Conservation (phyloP, 23 tunicate species). For the Diplosoma virens region DNA sequence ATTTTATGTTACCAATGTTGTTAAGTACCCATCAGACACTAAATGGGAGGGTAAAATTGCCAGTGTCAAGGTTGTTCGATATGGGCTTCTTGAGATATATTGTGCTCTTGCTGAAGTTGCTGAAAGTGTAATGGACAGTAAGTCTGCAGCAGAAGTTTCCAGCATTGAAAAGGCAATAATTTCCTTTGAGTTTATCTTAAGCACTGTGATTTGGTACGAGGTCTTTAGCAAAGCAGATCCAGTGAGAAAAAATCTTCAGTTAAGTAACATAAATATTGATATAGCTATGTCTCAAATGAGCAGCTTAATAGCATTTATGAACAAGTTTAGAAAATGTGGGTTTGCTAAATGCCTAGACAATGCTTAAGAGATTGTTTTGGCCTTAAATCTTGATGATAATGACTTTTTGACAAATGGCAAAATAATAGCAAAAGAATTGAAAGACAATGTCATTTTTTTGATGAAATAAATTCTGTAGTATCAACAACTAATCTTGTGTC, state of each 20-base stretch:
- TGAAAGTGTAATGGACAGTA: neutral
- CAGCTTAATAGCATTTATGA: neutral
- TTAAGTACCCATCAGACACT: neutral
- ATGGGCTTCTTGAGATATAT: neutral
- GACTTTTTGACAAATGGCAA: neutral
- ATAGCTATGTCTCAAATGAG: neutral
- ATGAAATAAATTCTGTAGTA: neutral
- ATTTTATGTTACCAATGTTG: neutral
- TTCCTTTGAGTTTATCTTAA: conserved; percentile 2
- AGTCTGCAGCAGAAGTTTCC: neutral
- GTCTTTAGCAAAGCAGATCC: neutral
- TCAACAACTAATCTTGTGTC: neutral
- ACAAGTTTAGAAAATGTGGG: neutral
- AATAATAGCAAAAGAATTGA: neutral
- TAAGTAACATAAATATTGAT: neutral
- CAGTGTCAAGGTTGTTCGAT: neutral
- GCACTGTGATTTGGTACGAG: conserved; percentile 8
- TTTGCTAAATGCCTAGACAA: neutral
- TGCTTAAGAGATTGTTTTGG: neutral
- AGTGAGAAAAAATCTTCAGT: neutral
- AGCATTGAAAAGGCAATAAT: neutral
- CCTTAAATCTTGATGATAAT: neutral
- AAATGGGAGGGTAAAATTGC: conserved; percentile 4
- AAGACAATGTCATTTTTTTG: neutral
- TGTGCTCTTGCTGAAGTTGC: neutral